Base-by-base conservation (phyloP, 2,888 invertebrate species). In the Malthinus seriepunctatus region DNA sequence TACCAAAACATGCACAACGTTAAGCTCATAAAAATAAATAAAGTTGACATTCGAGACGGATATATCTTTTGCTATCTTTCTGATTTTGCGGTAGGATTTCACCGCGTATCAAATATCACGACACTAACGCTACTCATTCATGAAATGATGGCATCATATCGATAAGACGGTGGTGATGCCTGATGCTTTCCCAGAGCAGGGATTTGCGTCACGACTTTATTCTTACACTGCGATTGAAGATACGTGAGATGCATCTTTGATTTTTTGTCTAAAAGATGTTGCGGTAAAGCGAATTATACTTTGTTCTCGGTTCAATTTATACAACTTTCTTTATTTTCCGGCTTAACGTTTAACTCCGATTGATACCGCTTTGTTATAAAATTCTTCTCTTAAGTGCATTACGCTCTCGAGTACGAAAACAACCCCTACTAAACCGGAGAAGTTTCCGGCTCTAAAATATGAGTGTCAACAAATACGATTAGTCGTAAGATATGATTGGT, bases 171-270 rank as follows among this genome's bases (percentile, higher is more conserved):
- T 44, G 32, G 47, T 35, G 51, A 57, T 57, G 47, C 48, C 42
- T 35, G 51, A 57, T 57, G 47, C 48, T 48, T 51, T 37, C 52
- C 52, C 51, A 37, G 48, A 48, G 52, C 52, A 57, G 48, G 57
- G 57, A 57, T 57, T 57, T 57, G 42, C 51, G 52, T 23, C 44
- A 42, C 52, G 52, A 48, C 47, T 45, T 32, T 35, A 47, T 42
- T 42, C 39, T 23, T 52, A 52, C 48, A 48, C 31, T 44, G 39
- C 57, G 57, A 52, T 51, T 47, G 23, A 14, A 49, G 52, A 42
- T 51, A 47, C 57, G 48, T 57, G 57, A 44, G 48, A 48, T 47
- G 57, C 52, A 57, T 57, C 51, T 49, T 23, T 48, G 52, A 57
- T 57, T 57, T 57, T 48, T 44, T 37, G 48, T 46, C 46, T 51